Conservation (phyloP, 2,888 invertebrate genomes). For the Poecilobothrus nobilitatus region DNA sequence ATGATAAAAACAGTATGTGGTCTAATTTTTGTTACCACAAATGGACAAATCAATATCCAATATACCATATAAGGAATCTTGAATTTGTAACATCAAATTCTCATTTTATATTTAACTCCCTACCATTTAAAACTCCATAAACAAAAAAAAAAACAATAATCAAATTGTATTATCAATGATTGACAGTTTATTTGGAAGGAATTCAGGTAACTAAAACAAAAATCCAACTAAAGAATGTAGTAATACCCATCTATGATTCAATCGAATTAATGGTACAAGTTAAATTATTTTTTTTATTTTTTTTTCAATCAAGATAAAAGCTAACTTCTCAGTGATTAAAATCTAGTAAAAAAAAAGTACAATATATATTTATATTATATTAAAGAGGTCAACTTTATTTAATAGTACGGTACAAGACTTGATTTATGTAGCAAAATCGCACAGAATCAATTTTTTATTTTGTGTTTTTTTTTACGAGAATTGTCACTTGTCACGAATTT, state of each 20-base stretch:
- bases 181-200: constrained; percentile 6
- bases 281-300: not conserved
- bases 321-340: not conserved
- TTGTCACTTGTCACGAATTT: no score
- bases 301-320: constrained; percentile 5
- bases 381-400: no score
- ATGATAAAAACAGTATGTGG: not conserved
- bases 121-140: not conserved
- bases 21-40: not conserved
- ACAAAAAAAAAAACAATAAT: not conserved
- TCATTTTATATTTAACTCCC: not conserved
- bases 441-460: no score
- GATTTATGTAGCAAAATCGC: no score
- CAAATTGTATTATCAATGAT: not conserved
- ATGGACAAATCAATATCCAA: no score
- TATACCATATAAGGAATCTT: no score
- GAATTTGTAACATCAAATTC: no score
- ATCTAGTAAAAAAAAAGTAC: not conserved
- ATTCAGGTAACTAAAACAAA: not conserved
- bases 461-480: no score
- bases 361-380: not conserved
- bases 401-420: no score
- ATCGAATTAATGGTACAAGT: not conserved
- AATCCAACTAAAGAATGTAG: not conserved
- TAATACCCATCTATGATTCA: not conserved